Evolutionary conservation across 2,797 vertebrate species (phyloP), one percentile per base, ranked within the genome.

Genomic region (Premnoplex brunnescens): DNA sequence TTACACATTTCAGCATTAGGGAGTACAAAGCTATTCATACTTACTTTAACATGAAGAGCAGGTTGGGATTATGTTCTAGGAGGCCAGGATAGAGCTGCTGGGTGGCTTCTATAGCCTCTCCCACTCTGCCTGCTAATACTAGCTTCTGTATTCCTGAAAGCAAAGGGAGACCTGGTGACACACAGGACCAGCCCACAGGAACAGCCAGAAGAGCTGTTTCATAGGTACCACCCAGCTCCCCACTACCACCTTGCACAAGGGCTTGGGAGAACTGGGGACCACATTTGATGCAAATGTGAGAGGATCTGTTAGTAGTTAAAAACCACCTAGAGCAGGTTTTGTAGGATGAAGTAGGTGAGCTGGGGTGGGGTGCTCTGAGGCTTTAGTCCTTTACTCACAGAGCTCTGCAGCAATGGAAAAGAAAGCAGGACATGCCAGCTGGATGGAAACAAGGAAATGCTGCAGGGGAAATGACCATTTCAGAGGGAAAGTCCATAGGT

Each of bases 1-100:
- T 66, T 48, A 56, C 30, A 49, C 56, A 18, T 44, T 54, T 62
- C 55, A 80, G 59, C 48, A 52, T 54, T 37, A 78, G 36, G 18
- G n/a, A 81, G 41, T 27, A 90, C 10, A 95, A 85, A 91, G 79
- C 64, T 69, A 68, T 73, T 79, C 73, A 75, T 54, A 98, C 99
- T 99, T 98, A 99, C 99, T 99, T 99, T 97, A 99, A 98, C 99
- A 99, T 99, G 98, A 99, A 99, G 85, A 99, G 98, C 94, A 99
- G 98, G 98, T 99, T 99, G 81, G 99, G 99, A 93, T 99, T 99
- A 97, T 98, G 99, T 95, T 99, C 99, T 97, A 99, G 98, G 89
- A 99, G 98, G 88, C 98, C 98, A n/a, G 99, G 99, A 80, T 99
- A 99, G 93, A 99, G 98, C 95, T 98, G 99, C 93, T 99, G 99